Percentiles rank a stretch among this genome's conserved stretches.
Conservation (phyloP, 2,888 invertebrate species). For the Sceliomorpha sp. region DNA sequence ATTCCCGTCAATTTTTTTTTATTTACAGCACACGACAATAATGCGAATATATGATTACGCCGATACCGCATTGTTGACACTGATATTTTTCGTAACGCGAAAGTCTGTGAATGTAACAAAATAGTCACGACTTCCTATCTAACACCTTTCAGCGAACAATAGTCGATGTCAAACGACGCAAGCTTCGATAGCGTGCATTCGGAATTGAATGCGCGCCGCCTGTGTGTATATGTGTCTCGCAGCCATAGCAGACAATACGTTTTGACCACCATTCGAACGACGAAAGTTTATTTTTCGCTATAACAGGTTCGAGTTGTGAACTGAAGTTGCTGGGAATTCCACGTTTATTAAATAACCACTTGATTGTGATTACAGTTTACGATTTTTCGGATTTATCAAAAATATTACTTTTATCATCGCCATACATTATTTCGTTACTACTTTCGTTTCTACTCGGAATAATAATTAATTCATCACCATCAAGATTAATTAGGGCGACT, state of each 20-base stretch:
- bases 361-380: slow-evolving; percentile 11
- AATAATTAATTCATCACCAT: too few relatives aligned
- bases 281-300: slow-evolving; percentile 37
- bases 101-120: slow-evolving; percentile 13
- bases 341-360: slow-evolving; percentile 44
- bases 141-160: slow-evolving; percentile 43
- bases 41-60: too few relatives aligned
- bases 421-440: too few relatives aligned
- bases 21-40: too few relatives aligned
- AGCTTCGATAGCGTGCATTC: slow-evolving; percentile 36
- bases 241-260: slow-evolving; percentile 12
- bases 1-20: too few relatives aligned
- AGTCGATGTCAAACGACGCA: slow-evolving; percentile 28
- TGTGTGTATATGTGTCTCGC: slow-evolving; percentile 1
- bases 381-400: slow-evolving; percentile 12
- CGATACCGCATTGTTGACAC: not conserved
- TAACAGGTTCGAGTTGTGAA: slow-evolving; percentile 26
- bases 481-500: not conserved
- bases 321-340: slow-evolving; percentile 26
- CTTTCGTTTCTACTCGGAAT: too few relatives aligned
- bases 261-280: slow-evolving; percentile 16
- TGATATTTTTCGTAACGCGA: slow-evolving; percentile 30
- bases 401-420: not conserved
- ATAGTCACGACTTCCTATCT: slow-evolving; percentile 29
- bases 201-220: slow-evolving; percentile 24